phyloP scores from a whole-genome alignment of 92 coral and sea anemone genomes.

The Palythoa grandis region DNA sequence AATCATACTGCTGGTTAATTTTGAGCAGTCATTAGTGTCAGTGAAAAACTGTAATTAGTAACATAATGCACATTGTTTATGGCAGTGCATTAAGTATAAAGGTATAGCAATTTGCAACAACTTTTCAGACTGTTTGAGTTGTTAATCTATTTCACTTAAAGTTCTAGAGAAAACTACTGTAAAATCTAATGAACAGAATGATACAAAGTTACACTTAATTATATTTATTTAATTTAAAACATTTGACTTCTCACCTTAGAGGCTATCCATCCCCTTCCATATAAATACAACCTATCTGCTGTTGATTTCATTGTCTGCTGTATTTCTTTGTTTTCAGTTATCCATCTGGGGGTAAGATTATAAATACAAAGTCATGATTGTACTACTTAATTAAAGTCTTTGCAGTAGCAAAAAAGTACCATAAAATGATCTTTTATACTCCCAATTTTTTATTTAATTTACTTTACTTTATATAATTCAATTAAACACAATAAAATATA shows the following conservation, averaged over 20 bases:
- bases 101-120: not conserved
- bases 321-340: slow-evolving; percentile 90
- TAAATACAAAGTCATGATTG: not conserved
- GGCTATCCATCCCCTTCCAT: slow-evolving; percentile 93
- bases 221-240: too few relatives aligned
- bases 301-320: slow-evolving; percentile 82
- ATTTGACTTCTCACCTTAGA: slow-evolving; percentile 64
- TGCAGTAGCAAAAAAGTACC: not conserved
- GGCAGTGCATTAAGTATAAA: too few relatives aligned
- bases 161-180: too few relatives aligned
- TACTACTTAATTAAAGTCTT: not conserved
- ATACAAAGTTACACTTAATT: not conserved
- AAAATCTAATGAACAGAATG: not conserved
- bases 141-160: too few relatives aligned
- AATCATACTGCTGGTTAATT: not conserved
- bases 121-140: not conserved
- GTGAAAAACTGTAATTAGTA: too few relatives aligned
- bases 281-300: slow-evolving; percentile 84
- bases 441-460: not conserved
- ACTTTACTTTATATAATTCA: not conserved
- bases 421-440: not conserved
- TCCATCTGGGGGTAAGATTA: slow-evolving; percentile 63
- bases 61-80: too few relatives aligned
- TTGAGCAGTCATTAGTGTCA: not conserved
- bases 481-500: not conserved